Evolutionary conservation across 2,797 vertebrate species (phyloP).

Genomic region (Cuniculus paca): DNA sequence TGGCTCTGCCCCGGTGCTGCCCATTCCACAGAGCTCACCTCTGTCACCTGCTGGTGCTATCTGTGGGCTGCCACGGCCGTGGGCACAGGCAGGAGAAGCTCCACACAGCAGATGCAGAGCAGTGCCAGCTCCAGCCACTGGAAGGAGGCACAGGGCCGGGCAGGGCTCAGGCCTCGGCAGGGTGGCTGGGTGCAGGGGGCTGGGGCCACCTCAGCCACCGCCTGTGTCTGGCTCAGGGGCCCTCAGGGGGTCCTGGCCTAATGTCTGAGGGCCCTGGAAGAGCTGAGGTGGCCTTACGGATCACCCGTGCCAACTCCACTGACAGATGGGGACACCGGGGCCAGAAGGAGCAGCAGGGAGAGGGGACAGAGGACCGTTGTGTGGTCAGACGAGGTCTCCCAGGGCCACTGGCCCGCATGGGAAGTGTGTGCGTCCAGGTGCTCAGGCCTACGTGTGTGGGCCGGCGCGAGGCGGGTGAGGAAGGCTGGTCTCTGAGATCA

Average conservation of each 20-base stretch:
- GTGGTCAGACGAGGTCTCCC: not conserved
- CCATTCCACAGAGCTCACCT: conserved; percentile 48
- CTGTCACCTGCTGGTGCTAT: rapidly evolving
- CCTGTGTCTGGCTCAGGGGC: rapidly evolving
- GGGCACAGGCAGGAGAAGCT: not conserved
- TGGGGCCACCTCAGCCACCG: not conserved
- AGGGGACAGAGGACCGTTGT: not conserved
- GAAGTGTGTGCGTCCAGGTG: not conserved
- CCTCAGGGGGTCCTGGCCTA: not conserved
- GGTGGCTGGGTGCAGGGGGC: no score
- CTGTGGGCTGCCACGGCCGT: rapidly evolving
- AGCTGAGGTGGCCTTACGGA: not conserved
- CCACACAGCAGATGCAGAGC: conserved; percentile 55
- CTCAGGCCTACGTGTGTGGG: rapidly evolving
- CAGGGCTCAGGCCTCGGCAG: not conserved
- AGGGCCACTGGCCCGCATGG: not conserved
- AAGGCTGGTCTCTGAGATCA: not conserved
- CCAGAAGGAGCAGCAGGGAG: not conserved
- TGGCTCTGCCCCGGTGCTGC: no score
- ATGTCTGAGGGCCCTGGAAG: not conserved
- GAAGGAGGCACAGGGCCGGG: not conserved
- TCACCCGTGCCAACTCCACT: not conserved
- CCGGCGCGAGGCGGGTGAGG: not conserved
- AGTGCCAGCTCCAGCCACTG: conserved; percentile 71
- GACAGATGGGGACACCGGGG: no score